phyloP scores from a whole-genome alignment of 1,140 invertebrate species.

The Drosophila bipectinata region DNA sequence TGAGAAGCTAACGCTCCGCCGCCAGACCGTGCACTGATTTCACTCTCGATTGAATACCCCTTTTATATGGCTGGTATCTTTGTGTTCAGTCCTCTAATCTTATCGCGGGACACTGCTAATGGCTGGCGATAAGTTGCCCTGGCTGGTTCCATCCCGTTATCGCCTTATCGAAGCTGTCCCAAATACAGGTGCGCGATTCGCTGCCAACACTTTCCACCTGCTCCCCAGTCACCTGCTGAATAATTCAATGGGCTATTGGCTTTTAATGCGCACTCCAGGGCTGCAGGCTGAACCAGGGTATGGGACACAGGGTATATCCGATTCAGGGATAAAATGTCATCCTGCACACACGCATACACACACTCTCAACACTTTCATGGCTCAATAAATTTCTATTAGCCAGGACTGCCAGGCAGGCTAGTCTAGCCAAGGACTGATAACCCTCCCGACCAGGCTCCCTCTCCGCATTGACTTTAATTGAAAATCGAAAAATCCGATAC shows the following conservation, averaged over 20 bases:
- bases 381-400: constrained; percentile 81
- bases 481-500: constrained; percentile 82
- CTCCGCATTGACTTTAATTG: constrained; percentile 78
- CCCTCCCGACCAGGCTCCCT: constrained; percentile 17
- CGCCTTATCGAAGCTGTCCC: constrained; percentile 33
- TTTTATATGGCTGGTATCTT: constrained; percentile 32
- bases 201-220: constrained; percentile 23
- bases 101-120: constrained; percentile 59
- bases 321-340: neutral
- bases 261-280: constrained; percentile 62
- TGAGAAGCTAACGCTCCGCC: constrained; percentile 17
- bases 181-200: constrained; percentile 16
- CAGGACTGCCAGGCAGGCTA: constrained; percentile 31
- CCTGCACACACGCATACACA: constrained; percentile 8
- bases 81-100: constrained; percentile 20
- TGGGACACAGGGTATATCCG: neutral
- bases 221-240: constrained; percentile 40
- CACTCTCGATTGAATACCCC: constrained; percentile 9
- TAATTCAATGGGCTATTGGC: constrained; percentile 77
- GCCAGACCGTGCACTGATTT: constrained; percentile 59
- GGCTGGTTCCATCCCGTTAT: constrained; percentile 12
- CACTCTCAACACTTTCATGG: constrained; percentile 79
- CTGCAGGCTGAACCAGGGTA: constrained; percentile 4
- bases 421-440: constrained; percentile 27
- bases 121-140: constrained; percentile 47